Evolutionary conservation across 1,140 invertebrate genomes (phyloP).

Genomic region (Metopolophium dirhodum): DNA sequence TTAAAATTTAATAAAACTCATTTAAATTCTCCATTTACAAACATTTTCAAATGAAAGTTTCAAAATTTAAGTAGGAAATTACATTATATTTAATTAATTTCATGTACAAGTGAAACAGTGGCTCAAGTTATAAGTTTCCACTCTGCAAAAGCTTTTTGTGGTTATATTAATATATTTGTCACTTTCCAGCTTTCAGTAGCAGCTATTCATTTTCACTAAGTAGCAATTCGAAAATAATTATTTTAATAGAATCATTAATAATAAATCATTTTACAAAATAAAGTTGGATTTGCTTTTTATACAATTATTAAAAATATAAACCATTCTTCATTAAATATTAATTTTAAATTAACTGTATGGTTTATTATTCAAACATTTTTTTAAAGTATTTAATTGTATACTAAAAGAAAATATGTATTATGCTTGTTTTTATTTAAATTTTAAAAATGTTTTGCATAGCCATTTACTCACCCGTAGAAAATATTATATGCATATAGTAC

Average conservation of each 20-base stretch:
- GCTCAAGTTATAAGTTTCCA: constrained; percentile 13
- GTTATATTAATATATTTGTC: constrained; percentile 29
- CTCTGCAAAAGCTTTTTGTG: constrained; percentile 30
- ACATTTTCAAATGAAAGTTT: constrained; percentile 14
- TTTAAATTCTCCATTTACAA: not conserved
- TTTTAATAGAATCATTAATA: constrained; percentile 12
- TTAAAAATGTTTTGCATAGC: not conserved
- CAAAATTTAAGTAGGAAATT: constrained; percentile 36
- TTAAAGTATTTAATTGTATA: not conserved
- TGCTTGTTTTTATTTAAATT: not conserved
- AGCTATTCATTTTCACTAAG: not conserved
- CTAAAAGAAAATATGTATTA: not conserved
- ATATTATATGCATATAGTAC: not conserved
- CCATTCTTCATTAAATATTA: not conserved
- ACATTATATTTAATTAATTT: constrained; percentile 47
- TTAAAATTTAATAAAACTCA: constrained; percentile 4
- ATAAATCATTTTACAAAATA: not conserved
- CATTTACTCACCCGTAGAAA: not conserved
- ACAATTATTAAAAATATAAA: not conserved
- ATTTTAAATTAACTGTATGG: not conserved
- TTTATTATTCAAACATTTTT: constrained; percentile 13
- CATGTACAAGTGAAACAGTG: not conserved
- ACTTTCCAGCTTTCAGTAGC: not conserved
- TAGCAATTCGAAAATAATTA: not conserved
- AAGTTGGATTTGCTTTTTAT: not conserved